Base-by-base conservation (phyloP, 2,888 invertebrate species). In the Chymomyza amoena region DNA sequence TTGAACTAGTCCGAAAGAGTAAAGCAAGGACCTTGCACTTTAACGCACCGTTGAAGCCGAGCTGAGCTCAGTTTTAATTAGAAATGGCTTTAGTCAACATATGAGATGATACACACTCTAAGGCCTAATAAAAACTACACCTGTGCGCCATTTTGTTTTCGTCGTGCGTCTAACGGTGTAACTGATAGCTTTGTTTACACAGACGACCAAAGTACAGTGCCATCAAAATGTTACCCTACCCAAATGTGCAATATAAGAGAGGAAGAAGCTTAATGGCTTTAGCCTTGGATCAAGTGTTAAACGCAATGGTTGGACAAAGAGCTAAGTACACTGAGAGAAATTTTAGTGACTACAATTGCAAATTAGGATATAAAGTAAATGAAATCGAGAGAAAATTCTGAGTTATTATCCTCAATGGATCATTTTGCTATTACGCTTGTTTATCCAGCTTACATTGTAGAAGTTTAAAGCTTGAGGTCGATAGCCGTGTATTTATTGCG, bases 131-230 rank as follows among this genome's bases (percentile, higher is more conserved):
- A 45, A 45, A 45, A 45, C 39, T 45, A 45, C 39, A 45, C 39
- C 39, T 45, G 39, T 45, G 39, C 39, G 39, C 39, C 39, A 45
- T 54, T 54, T 54, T 54, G 54, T 54, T 54, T 20, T 18, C 54
- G 16, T 54, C 20, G 18, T 54, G 7, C 52, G 16, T 18, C 18
- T 18, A 54, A 54, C 52, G 52, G 16, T 54, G 57, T 57, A 57
- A 57, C 57, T 57, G 57, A 57, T 57, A 57, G 18, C 25, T 25
- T 25, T 57, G 57, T 57, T 57, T 57, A 57, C 57, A 57, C 57
- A 57, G 25, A n/a, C n/a, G n/a, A 18, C 25, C 7, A 32, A 32
- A 25, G 25, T 18, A 54, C 57, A 18, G 18, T 18, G 57, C 57
- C 57, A 25, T 15, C 18, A 18, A 57, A 45, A 45, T 45, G 10